Evolutionary conservation across 2,797 vertebrate species (phyloP), one percentile per base, ranked within the genome.

Genomic region (Sciurus vulgaris): DNA sequence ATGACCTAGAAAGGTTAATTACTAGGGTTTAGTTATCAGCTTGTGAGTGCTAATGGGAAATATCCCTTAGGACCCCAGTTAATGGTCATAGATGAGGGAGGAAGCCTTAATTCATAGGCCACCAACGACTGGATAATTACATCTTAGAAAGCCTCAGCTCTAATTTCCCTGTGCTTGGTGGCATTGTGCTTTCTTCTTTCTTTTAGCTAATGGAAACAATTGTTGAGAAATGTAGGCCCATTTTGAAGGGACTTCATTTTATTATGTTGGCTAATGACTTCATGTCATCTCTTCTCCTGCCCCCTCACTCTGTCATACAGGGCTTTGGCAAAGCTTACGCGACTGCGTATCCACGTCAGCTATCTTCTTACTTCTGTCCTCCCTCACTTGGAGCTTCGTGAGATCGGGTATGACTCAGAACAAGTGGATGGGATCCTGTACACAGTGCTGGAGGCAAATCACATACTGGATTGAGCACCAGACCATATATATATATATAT

Each of bases 341-440:
- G 97, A 59, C 98, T 99, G 86, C 96, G 97, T 74, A 96, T 98
- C 95, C 99, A 99, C 33, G 98, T 99, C 91, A 98, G 99, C 94
- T 98, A 98, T 79, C 98, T 99, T 67, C 98, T 99, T 93, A 98
- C 98, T 0, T 98, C 98, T 56, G 98, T 99, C 56, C 97, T 99
- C 96, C 99, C 98, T 77, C 98, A 98, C 79, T 97, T 99, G 98
- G 99, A 99, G 96, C 98, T 99, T 98, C 97, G 98, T 44, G 98
- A 98, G 91, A 98, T 99, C 98, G 98, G 98, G 94, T 97, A 98
- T 86, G 98, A 99, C 84, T 99, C 97, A 0, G 93, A 97, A 10
- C 99, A 99, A 49, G 97, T 99, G 47, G 98, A 99, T 98, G 98
- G 97, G 97, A 99, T 99, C 98, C 98, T 99, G 95, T 98, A 99